Base-by-base conservation (phyloP, 2,113 vertebrate genomes). In the Ranitomeya imitator region DNA sequence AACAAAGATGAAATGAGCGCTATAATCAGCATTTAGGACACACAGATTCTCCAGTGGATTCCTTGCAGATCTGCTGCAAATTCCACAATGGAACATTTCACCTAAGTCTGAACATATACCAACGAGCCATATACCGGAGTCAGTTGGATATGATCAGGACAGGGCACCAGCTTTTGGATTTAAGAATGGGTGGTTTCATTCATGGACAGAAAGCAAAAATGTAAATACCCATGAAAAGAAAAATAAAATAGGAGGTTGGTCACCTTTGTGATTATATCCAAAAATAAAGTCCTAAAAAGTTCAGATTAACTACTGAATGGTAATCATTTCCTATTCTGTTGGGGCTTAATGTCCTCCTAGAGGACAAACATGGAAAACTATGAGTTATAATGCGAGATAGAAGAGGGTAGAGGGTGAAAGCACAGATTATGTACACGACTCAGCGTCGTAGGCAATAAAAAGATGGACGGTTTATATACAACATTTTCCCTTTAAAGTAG, bases 401-500 rank as follows among this genome's bases (percentile, higher is more conserved):
- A 60, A 80, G 1, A 79, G 13, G 78, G 13, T 7, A 55, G 76
- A 61, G 23, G 54, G 54, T 16, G 54, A 79, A n/a, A 55, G 14
- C 21, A 57, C 0, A 79, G 76, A 54, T 21, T 55, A 5, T 79
- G 77, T 21, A 74, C 7, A 74, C 31, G 37, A 10, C 69, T 73
- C 26, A 9, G 23, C 37, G 71, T 37, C 7, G 16, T 76, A 15
- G 7, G 15, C 73, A 51, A 6, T 23, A 57, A 55, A 59, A 59
- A 15, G 69, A 45, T 26, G 84, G 84, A 63, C 37, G 84, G 84
- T 31, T 37, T 63, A 52, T 51, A 76, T 18, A 55, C 63, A 73
- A 60, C 12, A 26, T 86, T 86, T 78, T 79, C 57, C 85, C 74
- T 86, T 86, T 73, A 31, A 69, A 85, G 52, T 57, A 85, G 37